Evolutionary conservation across 2,113 vertebrate species (phyloP).

Genomic region (Hyla sarda): DNA sequence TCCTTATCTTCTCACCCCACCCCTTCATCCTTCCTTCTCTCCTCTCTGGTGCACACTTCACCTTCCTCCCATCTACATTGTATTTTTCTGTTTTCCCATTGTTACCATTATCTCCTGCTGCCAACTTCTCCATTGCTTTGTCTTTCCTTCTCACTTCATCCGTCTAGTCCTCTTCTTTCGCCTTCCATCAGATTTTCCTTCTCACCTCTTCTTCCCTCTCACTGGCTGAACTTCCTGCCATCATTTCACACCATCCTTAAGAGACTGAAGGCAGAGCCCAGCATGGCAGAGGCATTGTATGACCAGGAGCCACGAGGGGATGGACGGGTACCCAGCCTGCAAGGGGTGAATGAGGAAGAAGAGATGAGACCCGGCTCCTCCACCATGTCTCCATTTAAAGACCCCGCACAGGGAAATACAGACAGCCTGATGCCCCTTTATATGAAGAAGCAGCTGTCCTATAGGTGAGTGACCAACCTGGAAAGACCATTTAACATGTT

Average conservation of each 20-base stretch:
- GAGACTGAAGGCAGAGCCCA: background rate
- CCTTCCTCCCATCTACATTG: background rate
- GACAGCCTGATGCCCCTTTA: slow-evolving; percentile 66
- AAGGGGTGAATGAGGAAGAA: slow-evolving; percentile 13
- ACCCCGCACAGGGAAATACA: background rate
- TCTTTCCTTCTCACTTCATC: background rate
- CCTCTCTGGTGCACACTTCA: background rate
- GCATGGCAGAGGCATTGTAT: slow-evolving; percentile 46
- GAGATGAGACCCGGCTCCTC: slow-evolving; percentile 20
- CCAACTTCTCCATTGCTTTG: background rate
- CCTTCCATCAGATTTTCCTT: background rate
- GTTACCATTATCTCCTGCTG: background rate
- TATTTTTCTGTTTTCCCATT: background rate
- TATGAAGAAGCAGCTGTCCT: slow-evolving; percentile 79
- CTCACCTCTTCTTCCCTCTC: background rate
- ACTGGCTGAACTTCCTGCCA: slow-evolving; percentile 13
- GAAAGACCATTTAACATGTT: background rate
- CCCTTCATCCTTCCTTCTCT: background rate
- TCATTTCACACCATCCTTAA: slow-evolving; percentile 1
- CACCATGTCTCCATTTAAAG: background rate
- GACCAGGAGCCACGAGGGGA: background rate
- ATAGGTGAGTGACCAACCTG: slow-evolving; percentile 70
- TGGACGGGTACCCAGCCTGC: background rate
- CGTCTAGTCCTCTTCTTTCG: background rate
- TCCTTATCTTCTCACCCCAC: background rate